Conservation (phyloP, 2,113 vertebrate species). For the Melanerpes formicivorus region DNA sequence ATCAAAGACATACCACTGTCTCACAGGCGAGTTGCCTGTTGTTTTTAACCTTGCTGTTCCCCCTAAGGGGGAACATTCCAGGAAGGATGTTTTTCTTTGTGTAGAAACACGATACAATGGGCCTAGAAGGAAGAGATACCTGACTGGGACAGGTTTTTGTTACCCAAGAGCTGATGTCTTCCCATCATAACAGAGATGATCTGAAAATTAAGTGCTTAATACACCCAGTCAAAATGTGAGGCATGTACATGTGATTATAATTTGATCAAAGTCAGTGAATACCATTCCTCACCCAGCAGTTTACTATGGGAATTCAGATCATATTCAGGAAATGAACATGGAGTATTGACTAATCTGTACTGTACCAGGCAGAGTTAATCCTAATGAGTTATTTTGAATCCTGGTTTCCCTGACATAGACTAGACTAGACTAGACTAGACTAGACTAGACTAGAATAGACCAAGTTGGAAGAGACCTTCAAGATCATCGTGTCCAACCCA, state of each 20-base stretch:
- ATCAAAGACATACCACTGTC: constrained; percentile 21
- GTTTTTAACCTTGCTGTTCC: background rate
- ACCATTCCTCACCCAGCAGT: background rate
- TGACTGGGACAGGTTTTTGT: background rate
- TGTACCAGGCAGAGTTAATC: background rate
- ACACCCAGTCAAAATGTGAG: background rate
- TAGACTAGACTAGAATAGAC: too few species aligned
- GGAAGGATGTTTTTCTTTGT: constrained; percentile 16
- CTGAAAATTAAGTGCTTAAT: background rate
- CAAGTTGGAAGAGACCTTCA: too few species aligned
- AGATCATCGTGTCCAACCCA: too few species aligned
- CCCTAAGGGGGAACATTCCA: constrained; percentile 48
- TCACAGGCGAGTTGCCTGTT: background rate
- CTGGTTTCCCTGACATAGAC: background rate
- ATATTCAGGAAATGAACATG: background rate
- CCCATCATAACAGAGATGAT: background rate
- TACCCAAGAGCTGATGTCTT: constrained; percentile 13
- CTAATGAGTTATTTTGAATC: background rate
- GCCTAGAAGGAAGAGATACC: constrained; percentile 19
- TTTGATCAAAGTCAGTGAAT: background rate
- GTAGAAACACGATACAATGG: constrained; percentile 13
- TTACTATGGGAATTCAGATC: background rate
- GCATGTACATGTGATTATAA: background rate
- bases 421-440: too few species aligned
- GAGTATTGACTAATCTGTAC: background rate